Evolutionary conservation across 2,797 vertebrate genomes (phyloP).

Genomic region (Sebastes iracundus): DNA sequence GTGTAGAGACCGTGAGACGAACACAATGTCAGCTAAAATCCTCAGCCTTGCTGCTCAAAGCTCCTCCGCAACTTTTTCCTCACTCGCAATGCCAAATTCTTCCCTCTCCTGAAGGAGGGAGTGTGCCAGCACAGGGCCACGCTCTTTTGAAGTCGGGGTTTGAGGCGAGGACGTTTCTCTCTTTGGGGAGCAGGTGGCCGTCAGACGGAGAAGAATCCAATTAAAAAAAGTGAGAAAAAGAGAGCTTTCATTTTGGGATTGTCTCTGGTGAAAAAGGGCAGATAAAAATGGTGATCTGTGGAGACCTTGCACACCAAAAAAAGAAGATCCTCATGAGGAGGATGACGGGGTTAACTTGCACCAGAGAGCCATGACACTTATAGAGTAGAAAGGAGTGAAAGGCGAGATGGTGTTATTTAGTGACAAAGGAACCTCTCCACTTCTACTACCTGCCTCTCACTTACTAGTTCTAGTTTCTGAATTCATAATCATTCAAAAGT

Average conservation of each 20-base stretch:
- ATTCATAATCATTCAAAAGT: neutral
- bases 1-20: neutral
- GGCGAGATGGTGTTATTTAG: neutral
- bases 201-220: conserved; percentile 58
- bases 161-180: conserved; percentile 18
- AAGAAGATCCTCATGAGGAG: neutral
- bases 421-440: neutral
- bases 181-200: conserved; percentile 40
- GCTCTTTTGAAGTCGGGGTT: conserved; percentile 50
- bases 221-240: conserved; percentile 46
- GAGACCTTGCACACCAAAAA: conserved; percentile 2
- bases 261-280: conserved; percentile 5
- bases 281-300: conserved; percentile 31
- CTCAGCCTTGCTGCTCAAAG: conserved; percentile 2
- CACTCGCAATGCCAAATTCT: neutral
- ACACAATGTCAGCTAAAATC: conserved; percentile 45
- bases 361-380: neutral
- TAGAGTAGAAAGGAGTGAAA: neutral
- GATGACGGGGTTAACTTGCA: neutral
- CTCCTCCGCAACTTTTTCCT: neutral
- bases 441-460: neutral
- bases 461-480: neutral
- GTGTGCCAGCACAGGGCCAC: neutral
- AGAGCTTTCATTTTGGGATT: conserved; percentile 24
- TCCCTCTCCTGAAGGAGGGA: neutral